phyloP scores from a whole-genome alignment of 2,888 invertebrate genomes.

The Campopleginae sp. region DNA sequence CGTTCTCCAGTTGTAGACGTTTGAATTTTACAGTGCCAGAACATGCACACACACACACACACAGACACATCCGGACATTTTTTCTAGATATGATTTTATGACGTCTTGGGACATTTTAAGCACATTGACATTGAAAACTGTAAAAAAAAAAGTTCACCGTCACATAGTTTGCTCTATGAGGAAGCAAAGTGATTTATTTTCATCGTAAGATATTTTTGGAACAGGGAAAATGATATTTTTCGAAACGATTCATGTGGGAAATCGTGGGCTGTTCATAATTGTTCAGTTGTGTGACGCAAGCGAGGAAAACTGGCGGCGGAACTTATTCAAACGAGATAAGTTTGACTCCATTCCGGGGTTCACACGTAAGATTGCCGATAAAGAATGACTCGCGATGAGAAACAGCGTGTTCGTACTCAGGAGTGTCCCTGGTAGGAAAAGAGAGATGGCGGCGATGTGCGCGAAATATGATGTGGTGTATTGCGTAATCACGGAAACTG shows the following conservation, averaged over 20 bases:
- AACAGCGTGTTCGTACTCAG: constrained; percentile 58
- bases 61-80: too few species aligned
- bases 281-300: background rate
- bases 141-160: too few species aligned
- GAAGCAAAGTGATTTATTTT: background rate
- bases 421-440: background rate
- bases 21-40: too few species aligned
- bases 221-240: background rate
- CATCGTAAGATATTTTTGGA: background rate
- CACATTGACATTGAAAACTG: too few species aligned
- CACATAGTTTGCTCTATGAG: too few species aligned
- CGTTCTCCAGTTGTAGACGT: too few species aligned
- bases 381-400: constrained; percentile 53
- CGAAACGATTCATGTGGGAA: background rate
- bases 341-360: constrained; percentile 9
- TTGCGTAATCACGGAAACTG: constrained; percentile 67
- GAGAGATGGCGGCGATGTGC: constrained; percentile 42
- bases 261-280: background rate
- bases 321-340: background rate
- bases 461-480: constrained; percentile 49
- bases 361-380: constrained; percentile 49
- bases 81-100: too few species aligned
- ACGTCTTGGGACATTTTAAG: too few species aligned
- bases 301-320: background rate
- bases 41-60: too few species aligned